phyloP scores from a whole-genome alignment of 2,888 invertebrate genomes.

The Thymelicus sylvestris region DNA sequence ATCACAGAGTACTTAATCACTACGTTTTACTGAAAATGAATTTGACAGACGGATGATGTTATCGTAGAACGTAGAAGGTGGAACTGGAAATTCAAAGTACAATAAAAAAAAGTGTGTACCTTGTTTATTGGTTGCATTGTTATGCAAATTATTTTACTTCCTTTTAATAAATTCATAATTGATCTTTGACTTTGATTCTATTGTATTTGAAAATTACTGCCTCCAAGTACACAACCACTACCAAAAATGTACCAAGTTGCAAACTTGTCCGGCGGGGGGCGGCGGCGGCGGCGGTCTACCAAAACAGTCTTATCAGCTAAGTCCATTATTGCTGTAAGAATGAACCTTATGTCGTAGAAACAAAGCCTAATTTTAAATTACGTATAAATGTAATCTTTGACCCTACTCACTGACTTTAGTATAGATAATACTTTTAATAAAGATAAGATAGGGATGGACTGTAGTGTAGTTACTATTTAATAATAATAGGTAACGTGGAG shows the following conservation, averaged over 20 bases:
- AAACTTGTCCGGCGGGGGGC: not conserved
- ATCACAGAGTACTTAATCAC: too few relatives aligned
- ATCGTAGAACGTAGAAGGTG: not conserved
- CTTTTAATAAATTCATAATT: constrained; percentile 70
- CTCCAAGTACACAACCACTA: constrained; percentile 10
- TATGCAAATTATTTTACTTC: constrained; percentile 70
- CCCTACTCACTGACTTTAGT: constrained; percentile 17
- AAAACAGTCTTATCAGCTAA: constrained; percentile 54
- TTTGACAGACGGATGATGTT: constrained; percentile 9
- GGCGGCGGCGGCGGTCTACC: not conserved
- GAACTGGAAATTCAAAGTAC: constrained; percentile 40
- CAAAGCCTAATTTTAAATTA: constrained; percentile 41
- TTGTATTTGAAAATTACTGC: too few relatives aligned
- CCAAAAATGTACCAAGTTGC: constrained; percentile 18
- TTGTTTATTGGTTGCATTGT: constrained; percentile 71
- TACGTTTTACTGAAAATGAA: not conserved
- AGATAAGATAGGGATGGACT: not conserved
- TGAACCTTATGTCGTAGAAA: constrained; percentile 27
- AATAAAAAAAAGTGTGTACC: constrained; percentile 54
- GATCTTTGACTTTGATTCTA: constrained; percentile 17
- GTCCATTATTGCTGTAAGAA: constrained; percentile 27
- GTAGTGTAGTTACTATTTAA: not conserved
- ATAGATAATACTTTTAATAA: not conserved
- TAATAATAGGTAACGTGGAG: too few relatives aligned
- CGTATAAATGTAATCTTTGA: constrained; percentile 43